These are phyloP conservation scores for Trichonephila clavata DNA, from an alignment of 1,140 invertebrate genomes.

Conservation along the genomic window DNA sequence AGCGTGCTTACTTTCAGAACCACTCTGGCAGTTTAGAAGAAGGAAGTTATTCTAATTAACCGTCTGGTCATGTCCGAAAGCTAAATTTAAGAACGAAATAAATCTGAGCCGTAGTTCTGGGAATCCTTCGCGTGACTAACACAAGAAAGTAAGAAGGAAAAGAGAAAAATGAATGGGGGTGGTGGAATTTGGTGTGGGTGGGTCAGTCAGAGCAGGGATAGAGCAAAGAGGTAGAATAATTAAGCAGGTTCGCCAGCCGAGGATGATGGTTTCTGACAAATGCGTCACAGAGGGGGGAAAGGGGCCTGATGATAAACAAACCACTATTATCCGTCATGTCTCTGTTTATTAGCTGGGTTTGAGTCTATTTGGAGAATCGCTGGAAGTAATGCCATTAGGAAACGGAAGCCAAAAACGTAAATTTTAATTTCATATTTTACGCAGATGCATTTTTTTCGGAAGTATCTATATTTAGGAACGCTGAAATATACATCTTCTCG, in stretches of 20 bases:
- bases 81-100: conserved; percentile 75
- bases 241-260: conserved; percentile 56
- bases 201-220: not conserved
- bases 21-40: not conserved
- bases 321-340: conserved; percentile 39
- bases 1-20: not conserved
- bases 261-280: conserved; percentile 63
- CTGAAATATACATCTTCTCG: not conserved
- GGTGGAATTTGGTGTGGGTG: not conserved
- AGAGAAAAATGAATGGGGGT: conserved; percentile 48
- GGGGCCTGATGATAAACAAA: conserved; percentile 68
- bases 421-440: conserved; percentile 59
- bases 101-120: conserved; percentile 60
- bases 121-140: conserved; percentile 62
- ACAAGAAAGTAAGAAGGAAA: conserved; percentile 12
- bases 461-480: conserved; percentile 19
- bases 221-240: conserved; percentile 63
- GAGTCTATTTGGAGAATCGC: not conserved
- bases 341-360: conserved; percentile 17
- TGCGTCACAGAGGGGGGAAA: conserved; percentile 49
- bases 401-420: conserved; percentile 27
- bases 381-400: conserved; percentile 41
- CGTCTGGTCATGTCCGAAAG: conserved; percentile 70
- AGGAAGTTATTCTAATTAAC: conserved; percentile 73
- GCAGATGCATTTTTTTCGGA: not conserved